A percentile compares a stretch with the other conserved stretches of the same genome.
Evolutionary conservation across 2,888 invertebrate species (phyloP).

Genomic region (Mythimna albipuncta): DNA sequence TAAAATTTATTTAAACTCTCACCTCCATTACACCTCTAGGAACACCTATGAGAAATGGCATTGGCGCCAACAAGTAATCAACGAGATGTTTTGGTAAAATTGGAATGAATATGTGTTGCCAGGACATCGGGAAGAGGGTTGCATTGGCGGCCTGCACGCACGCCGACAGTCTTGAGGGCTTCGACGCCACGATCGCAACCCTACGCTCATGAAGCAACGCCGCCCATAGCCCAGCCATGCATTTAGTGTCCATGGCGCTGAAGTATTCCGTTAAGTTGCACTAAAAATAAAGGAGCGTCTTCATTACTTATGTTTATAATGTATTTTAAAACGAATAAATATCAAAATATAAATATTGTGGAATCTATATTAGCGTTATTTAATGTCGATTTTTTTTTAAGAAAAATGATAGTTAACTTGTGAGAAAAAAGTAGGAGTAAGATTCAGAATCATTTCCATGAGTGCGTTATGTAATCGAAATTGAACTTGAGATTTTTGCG

Average conservation of each 20-base stretch:
- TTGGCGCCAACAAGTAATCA: slow-evolving; percentile 98
- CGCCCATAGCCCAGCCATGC: slow-evolving; percentile 99
- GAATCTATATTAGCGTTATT: neutral
- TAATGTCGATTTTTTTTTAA: neutral
- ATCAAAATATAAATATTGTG: neutral
- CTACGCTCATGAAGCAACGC: slow-evolving; percentile 98
- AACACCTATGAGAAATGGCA: slow-evolving; percentile 99
- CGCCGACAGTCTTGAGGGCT: slow-evolving; percentile 97
- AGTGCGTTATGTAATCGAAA: no score
- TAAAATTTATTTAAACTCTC: slow-evolving; percentile 7
- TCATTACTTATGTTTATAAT: slow-evolving; percentile 14
- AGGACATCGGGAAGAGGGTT: slow-evolving; percentile 99
- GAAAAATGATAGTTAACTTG: neutral
- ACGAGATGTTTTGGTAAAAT: slow-evolving; percentile 97
- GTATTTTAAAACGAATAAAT: neutral
- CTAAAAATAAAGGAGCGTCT: slow-evolving; percentile 89
- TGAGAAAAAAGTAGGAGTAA: neutral
- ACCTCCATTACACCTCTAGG: slow-evolving; percentile 96
- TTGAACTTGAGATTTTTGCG: no score
- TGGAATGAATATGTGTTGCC: slow-evolving; percentile 99
- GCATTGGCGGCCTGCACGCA: slow-evolving; percentile 98
- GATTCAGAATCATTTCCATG: no score
- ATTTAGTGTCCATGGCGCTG: slow-evolving; percentile 98
- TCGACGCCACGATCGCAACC: slow-evolving; percentile 97
- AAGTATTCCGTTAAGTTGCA: slow-evolving; percentile 99